phyloP scores from a whole-genome alignment of 37 sponge, comb jelly and placozoan genomes.

The Agelas oroides region DNA sequence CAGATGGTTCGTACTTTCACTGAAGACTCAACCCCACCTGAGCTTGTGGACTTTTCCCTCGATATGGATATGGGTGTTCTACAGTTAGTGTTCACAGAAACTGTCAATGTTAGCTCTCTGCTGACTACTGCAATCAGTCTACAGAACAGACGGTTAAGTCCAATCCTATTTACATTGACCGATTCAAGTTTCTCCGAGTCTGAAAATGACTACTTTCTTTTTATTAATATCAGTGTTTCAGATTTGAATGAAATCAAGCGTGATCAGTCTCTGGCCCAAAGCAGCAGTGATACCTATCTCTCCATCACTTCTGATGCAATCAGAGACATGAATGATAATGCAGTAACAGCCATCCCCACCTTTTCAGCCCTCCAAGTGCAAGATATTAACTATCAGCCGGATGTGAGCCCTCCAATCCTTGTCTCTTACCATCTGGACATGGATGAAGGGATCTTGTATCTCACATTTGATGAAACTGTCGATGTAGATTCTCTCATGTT shows the following conservation, averaged over 20 bases:
- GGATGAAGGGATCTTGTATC: constrained; percentile 60
- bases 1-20: constrained; percentile 28
- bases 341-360: constrained; percentile 24
- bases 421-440: constrained; percentile 79
- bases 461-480: constrained; percentile 91
- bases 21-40: constrained; percentile 59
- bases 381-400: constrained; percentile 38
- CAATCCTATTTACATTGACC: constrained; percentile 51
- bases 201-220: constrained; percentile 69
- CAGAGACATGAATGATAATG: constrained; percentile 81
- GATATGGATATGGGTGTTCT: constrained; percentile 76
- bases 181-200: constrained; percentile 39
- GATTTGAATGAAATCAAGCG: constrained; percentile 91
- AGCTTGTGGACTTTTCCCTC: constrained; percentile 49
- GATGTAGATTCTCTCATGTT: constrained; percentile 63
- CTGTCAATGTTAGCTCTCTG: constrained; percentile 68
- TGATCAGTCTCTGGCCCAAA: constrained; percentile 57
- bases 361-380: constrained; percentile 12
- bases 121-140: constrained; percentile 52
- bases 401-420: constrained; percentile 62
- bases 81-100: constrained; percentile 78
- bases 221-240: constrained; percentile 34
- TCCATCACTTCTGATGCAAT: constrained; percentile 41
- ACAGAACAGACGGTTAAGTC: not conserved
- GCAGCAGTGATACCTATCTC: constrained; percentile 62